phyloP scores from a whole-genome alignment of 2,888 invertebrate genomes.

The Lydus trimaculatus region DNA sequence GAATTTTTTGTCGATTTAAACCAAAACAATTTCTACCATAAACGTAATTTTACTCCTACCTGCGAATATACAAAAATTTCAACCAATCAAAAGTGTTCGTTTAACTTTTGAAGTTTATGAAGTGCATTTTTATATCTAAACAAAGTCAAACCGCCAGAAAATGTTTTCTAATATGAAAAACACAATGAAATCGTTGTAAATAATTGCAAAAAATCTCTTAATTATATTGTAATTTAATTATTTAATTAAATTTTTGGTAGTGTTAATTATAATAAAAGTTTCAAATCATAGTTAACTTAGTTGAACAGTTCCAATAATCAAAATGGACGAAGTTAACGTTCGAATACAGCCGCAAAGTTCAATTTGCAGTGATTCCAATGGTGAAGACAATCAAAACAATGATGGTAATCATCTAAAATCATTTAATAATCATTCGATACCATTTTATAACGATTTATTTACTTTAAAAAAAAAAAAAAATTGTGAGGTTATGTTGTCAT shows the following conservation, averaged over 20 bases:
- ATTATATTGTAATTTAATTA: no score
- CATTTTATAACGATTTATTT: not conserved
- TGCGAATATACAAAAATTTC: conserved; percentile 46
- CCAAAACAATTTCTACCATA: conserved; percentile 14
- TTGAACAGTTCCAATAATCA: conserved; percentile 47
- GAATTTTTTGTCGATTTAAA: not conserved
- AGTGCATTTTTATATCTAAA: conserved; percentile 54
- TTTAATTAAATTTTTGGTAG: no score
- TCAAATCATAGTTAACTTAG: conserved; percentile 28
- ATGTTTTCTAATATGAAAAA: conserved; percentile 45
- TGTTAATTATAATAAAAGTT: not conserved
- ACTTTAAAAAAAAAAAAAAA: conserved; percentile 3
- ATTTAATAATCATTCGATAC: not conserved
- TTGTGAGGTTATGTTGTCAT: conserved; percentile 51
- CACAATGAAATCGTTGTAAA: conserved; percentile 14
- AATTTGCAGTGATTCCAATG: conserved; percentile 58
- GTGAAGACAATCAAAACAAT: conserved; percentile 52
- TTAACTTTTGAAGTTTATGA: conserved; percentile 56
- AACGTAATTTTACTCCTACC: conserved; percentile 36
- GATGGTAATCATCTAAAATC: conserved; percentile 48
- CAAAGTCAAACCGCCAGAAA: conserved; percentile 52
- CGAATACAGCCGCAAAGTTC: conserved; percentile 57
- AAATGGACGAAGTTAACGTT: conserved; percentile 61
- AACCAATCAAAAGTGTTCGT: conserved; percentile 54
- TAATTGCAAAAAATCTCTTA: no score